phyloP scores from a whole-genome alignment of 1,140 invertebrate genomes.

The Saccostrea cuccullata region DNA sequence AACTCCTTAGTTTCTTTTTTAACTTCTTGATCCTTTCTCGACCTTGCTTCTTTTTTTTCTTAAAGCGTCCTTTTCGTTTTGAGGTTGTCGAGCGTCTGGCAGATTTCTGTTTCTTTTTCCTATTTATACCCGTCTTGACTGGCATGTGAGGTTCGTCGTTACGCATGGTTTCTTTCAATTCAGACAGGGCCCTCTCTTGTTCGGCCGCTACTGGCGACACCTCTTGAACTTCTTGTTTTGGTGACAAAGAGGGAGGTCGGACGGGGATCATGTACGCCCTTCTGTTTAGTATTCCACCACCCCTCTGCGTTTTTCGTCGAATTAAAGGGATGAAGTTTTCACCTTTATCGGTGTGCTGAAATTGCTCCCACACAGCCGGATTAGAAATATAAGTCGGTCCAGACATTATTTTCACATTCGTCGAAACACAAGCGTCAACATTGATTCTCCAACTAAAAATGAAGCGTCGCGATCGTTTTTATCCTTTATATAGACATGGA shows the following conservation, averaged over 20 bases:
- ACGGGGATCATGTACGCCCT: constrained; percentile 18
- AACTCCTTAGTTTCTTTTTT: constrained; percentile 4
- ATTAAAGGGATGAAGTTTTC: constrained; percentile 21
- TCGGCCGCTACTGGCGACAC: constrained; percentile 38
- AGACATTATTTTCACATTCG: constrained; percentile 24
- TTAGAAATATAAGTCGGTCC: constrained; percentile 34
- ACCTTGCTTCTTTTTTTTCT: constrained; percentile 32
- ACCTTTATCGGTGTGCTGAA: constrained; percentile 9
- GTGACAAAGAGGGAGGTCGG: neutral
- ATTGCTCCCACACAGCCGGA: constrained; percentile 28
- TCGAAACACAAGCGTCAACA: constrained; percentile 15
- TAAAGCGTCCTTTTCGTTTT: constrained; percentile 6
- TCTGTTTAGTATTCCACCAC: constrained; percentile 26
- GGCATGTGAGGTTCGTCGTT: constrained; percentile 39
- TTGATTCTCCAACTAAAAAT: constrained; percentile 39
- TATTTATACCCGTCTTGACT: constrained; percentile 33
- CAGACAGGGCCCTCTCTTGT: constrained; percentile 35
- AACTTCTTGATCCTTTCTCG: constrained; percentile 26
- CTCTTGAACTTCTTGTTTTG: neutral
- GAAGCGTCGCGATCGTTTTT: neutral
- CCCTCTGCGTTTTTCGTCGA: constrained; percentile 34
- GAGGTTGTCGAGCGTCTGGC: constrained; percentile 9
- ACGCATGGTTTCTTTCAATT: constrained; percentile 38
- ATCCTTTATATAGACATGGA: constrained; percentile 46
- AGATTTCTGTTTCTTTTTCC: neutral